Percentiles rank a stretch among this genome's conserved stretches.
phyloP scores from a whole-genome alignment of 2,797 vertebrate species.

The Sebastolobus altivelis region DNA sequence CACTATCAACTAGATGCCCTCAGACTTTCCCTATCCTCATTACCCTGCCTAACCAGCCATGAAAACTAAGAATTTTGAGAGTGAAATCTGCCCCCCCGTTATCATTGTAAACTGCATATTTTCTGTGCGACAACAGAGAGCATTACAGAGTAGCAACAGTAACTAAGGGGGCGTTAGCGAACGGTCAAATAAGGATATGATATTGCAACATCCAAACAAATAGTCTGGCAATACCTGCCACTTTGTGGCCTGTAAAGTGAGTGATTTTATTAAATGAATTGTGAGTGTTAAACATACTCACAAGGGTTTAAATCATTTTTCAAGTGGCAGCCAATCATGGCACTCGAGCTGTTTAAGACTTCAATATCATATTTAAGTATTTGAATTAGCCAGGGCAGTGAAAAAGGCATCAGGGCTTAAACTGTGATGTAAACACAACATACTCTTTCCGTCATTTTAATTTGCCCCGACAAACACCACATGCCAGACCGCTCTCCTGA shows the following conservation, averaged over 20 bases:
- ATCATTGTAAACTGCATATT: neutral
- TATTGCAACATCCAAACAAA: neutral
- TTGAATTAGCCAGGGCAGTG: constrained; percentile 3
- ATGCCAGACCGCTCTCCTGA: constrained; percentile 37
- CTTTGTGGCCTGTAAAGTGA: neutral
- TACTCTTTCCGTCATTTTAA: constrained; percentile 36
- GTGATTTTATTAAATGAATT: constrained; percentile 8
- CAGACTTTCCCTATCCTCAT: neutral
- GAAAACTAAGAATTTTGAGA: neutral
- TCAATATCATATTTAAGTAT: neutral
- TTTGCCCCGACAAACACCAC: constrained; percentile 48
- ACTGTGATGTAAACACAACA: constrained; percentile 33
- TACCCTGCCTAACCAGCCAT: neutral
- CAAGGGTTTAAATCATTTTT: neutral
- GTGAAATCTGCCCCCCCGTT: neutral
- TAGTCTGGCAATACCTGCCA: neutral
- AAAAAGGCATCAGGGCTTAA: constrained; percentile 22
- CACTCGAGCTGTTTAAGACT: neutral
- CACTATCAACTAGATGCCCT: no score
- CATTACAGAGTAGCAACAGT: neutral
- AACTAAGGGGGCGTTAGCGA: neutral
- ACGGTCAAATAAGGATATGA: neutral
- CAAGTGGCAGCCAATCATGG: constrained; percentile 9
- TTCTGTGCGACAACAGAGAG: neutral
- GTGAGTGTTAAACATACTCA: neutral